Base-by-base conservation (phyloP, 2,888 invertebrate species). In the Heliconius sara region DNA sequence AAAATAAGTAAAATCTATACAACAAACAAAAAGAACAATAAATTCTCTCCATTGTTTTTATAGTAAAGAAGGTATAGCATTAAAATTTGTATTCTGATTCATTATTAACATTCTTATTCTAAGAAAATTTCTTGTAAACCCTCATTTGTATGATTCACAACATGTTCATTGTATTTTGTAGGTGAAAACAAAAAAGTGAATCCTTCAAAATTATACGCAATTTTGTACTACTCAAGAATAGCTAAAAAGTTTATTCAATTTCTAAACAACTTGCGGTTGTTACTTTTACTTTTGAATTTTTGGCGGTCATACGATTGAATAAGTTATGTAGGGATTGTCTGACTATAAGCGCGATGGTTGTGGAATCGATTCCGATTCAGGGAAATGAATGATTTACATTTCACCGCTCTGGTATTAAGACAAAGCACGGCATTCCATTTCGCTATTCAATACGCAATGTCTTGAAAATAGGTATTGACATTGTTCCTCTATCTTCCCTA, bases 161-260 rank as follows among this genome's bases (percentile, higher is more conserved):
- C 65, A 66, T 6, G 19, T n/a, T 43, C 65, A 65, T 75, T 60
- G 73, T 60, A 60, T 22, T 22, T n/a, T 60, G n/a, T n/a, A 75
- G 65, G 75, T 75, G 65, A 75, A 75, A 75, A 75, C 75, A 47
- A 75, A 75, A 74, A 75, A 75, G 65, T 66, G 63, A 75, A 65
- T 75, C 43, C 27, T 66, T 66, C 75, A 65, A 75, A 43, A 75
- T 65, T 65, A 66, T 47, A 75, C 19, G 47, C 63, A 66, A 66
- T 43, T 47, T 13, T 27, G 63, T 73, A 60, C 73, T 39, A 34
- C 34, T 34, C n/a, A 22, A 34, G 73, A 73, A 73, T 73, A 27
- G 34, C 13, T 73, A 60, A 73, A 60, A 60, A 34, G n/a, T 34
- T 39, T 43, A 13, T 70, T 60, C 3, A 60, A 73, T 60, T 60